Percentiles rank a stretch among this genome's conserved stretches.
These are phyloP conservation scores for Podarcis muralis DNA, from an alignment of 2,113 vertebrate genomes.

Conservation along the genomic window DNA sequence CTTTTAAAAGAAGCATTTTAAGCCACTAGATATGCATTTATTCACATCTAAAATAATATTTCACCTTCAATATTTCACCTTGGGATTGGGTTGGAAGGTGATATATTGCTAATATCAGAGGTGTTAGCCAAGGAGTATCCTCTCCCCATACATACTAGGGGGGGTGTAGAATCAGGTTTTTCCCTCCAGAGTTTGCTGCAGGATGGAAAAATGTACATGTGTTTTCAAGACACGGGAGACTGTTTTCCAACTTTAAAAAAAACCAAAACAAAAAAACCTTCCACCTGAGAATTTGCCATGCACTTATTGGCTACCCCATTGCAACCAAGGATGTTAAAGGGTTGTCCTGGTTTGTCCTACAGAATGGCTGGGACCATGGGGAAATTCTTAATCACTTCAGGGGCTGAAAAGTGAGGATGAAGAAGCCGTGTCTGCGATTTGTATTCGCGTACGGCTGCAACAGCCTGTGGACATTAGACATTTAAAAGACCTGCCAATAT, in stretches of 20 bases:
- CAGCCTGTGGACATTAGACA: conserved; percentile 9
- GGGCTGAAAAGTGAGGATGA: not conserved
- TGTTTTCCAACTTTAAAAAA: too few relatives aligned
- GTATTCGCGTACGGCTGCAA: not conserved
- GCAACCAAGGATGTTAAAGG: not conserved
- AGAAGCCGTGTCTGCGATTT: not conserved
- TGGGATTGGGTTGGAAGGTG: not conserved
- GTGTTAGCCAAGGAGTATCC: not conserved
- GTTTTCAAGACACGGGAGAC: not conserved
- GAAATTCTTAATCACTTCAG: not conserved
- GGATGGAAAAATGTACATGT: not conserved
- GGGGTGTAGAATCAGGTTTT: not conserved
- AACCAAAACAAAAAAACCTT: not conserved
- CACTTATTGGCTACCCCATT: not conserved
- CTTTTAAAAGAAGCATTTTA: not conserved
- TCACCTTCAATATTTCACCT: too few relatives aligned
- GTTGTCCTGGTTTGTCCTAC: not conserved
- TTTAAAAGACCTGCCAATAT: not conserved
- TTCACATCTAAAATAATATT: not conserved
- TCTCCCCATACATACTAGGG: not conserved
- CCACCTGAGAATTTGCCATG: not conserved
- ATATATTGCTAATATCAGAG: not conserved
- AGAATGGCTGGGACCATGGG: not conserved
- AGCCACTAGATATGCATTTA: not conserved
- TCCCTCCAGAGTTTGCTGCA: not conserved